A percentile compares a stretch with the other conserved stretches of the same genome.
These are phyloP conservation scores for Melieria picta DNA, from an alignment of 2,888 invertebrate species.

Conservation along the genomic window DNA sequence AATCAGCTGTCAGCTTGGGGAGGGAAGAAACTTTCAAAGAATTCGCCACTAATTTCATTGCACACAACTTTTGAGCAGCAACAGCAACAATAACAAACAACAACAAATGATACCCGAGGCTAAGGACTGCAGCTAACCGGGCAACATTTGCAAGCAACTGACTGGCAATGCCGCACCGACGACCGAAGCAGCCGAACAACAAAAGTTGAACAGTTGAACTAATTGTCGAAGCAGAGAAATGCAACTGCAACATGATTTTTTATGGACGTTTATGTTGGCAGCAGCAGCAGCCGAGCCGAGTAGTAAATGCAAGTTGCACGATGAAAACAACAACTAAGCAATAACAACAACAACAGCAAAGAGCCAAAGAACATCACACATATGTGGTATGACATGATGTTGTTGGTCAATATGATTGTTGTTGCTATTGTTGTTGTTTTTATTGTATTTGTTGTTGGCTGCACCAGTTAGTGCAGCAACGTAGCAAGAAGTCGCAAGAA, in stretches of 20 bases:
- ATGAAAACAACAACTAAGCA: background rate
- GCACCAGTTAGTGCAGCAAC: too few relatives aligned
- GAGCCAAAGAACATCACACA: too few relatives aligned
- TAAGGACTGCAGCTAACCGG: too few relatives aligned
- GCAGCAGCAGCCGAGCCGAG: constrained; percentile 6
- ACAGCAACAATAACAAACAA: background rate
- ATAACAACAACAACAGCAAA: too few relatives aligned
- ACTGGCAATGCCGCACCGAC: background rate
- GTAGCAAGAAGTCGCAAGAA: constrained; percentile 31
- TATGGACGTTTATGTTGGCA: constrained; percentile 36
- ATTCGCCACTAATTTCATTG: constrained; percentile 29
- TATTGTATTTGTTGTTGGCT: background rate
- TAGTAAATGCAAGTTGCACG: constrained; percentile 6
- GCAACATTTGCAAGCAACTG: too few relatives aligned
- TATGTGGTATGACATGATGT: too few relatives aligned
- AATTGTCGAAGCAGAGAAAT: constrained; percentile 35
- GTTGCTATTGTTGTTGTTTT: constrained; percentile 19
- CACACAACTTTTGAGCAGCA: constrained; percentile 21
- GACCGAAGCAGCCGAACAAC: background rate
- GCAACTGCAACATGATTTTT: constrained; percentile 35
- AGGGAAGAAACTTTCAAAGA: background rate
- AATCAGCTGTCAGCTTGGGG: too few relatives aligned
- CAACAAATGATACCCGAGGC: too few relatives aligned
- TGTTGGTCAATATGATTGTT: constrained; percentile 21
- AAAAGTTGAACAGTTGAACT: constrained; percentile 31